phyloP scores from a whole-genome alignment of 2,113 vertebrate species.

The Lamprotornis superbus region DNA sequence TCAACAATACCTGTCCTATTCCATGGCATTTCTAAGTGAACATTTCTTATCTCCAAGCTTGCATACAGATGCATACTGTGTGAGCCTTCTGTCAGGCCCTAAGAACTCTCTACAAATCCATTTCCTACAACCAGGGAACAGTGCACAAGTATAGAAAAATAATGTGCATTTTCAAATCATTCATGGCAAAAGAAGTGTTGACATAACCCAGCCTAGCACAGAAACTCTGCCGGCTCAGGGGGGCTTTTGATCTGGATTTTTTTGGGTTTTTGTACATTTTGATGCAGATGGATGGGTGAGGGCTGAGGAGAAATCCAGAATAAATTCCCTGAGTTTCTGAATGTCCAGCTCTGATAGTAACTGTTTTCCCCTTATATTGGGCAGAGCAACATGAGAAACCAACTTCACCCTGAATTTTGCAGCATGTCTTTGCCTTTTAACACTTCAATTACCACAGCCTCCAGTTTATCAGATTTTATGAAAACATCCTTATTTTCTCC shows the following conservation, averaged over 20 bases:
- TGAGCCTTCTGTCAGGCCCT: too few species aligned
- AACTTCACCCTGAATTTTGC: not conserved
- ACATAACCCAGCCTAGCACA: not conserved
- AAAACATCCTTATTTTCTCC: not conserved
- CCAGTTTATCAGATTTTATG: not conserved
- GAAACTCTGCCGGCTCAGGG: not conserved
- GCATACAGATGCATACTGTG: too few species aligned
- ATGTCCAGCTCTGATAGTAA: not conserved
- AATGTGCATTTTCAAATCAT: rapidly evolving
- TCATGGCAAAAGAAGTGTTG: not conserved
- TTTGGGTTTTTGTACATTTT: rapidly evolving
- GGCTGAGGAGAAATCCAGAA: not conserved
- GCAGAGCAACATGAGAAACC: not conserved
- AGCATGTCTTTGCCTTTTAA: not conserved
- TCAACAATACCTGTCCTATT: too few species aligned
- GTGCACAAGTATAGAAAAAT: rapidly evolving
- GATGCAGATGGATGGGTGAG: not conserved
- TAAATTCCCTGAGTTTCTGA: not conserved
- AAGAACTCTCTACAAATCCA: too few species aligned
- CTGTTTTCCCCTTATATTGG: not conserved
- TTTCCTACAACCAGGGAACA: not conserved
- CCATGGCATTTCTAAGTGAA: too few species aligned
- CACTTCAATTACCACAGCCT: not conserved
- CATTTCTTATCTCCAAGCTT: too few species aligned
- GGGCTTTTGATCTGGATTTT: not conserved